Evolutionary conservation across 2,888 invertebrate genomes (phyloP).

Genomic region (Chaetoderma sp.): DNA sequence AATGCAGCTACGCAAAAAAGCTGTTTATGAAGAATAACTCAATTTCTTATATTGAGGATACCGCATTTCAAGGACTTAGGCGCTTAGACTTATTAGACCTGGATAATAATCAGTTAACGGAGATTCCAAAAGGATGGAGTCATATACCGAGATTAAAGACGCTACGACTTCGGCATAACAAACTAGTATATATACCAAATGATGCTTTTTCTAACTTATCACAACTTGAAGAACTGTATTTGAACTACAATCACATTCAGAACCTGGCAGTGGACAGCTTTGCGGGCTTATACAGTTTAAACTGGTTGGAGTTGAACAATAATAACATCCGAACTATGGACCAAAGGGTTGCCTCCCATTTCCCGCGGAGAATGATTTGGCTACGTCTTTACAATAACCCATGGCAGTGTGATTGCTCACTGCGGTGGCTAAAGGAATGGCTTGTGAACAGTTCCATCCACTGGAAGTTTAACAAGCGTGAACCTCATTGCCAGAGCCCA

Average conservation of each 20-base stretch:
- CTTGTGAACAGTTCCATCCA: constrained; percentile 34
- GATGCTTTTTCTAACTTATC: neutral
- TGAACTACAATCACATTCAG: constrained; percentile 55
- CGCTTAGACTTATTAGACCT: constrained; percentile 45
- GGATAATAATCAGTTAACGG: constrained; percentile 45
- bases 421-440: constrained; percentile 56
- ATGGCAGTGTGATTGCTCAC: constrained; percentile 59
- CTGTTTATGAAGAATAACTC: constrained; percentile 52
- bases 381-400: constrained; percentile 54
- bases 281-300: constrained; percentile 16
- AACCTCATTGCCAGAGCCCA: constrained; percentile 52
- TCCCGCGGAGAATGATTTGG: constrained; percentile 41
- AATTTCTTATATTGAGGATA: constrained; percentile 38
- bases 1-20: constrained; percentile 47
- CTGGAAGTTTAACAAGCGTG: constrained; percentile 45
- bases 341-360: constrained; percentile 41
- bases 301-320: constrained; percentile 50
- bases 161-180: constrained; percentile 19
- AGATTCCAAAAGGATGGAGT: constrained; percentile 41
- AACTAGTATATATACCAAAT: neutral
- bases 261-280: constrained; percentile 26
- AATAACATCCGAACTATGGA: constrained; percentile 49
- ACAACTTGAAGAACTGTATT: constrained; percentile 35
- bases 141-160: constrained; percentile 34
- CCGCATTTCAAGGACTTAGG: constrained; percentile 43